A percentile compares a stretch with the other conserved stretches of the same genome.
Evolutionary conservation across 2,888 invertebrate species (phyloP).

Genomic region (Chymomyza fuscimana): DNA sequence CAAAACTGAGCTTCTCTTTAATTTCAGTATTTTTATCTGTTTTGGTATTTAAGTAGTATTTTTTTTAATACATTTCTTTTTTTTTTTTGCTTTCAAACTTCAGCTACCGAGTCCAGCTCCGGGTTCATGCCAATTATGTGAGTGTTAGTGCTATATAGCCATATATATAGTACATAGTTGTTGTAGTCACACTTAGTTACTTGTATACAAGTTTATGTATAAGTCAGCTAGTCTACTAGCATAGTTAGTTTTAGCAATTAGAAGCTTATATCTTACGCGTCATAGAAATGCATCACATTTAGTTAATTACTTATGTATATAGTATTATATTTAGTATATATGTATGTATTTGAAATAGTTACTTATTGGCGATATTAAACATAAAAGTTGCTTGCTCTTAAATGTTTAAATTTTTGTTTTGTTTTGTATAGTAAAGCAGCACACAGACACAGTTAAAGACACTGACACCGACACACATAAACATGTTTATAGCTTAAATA

Average conservation of each 20-base stretch:
- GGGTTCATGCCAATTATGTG: not conserved
- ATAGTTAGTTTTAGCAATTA: constrained; percentile 3
- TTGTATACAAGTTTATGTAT: not conserved
- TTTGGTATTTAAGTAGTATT: not conserved
- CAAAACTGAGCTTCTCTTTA: not conserved
- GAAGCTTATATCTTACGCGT: not conserved
- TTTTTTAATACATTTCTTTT: not conserved
- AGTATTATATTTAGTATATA: not conserved
- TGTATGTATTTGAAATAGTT: constrained; percentile 12
- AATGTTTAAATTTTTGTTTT: not conserved
- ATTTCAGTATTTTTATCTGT: constrained; percentile 4
- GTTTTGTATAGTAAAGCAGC: constrained; percentile 15
- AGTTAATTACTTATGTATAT: constrained; percentile 24
- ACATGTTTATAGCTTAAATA: constrained; percentile 4
- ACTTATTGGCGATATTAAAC: constrained; percentile 6
- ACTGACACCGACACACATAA: not conserved
- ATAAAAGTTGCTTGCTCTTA: constrained; percentile 12
- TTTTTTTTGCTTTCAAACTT: not conserved
- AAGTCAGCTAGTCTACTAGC: not conserved
- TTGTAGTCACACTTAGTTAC: not conserved
- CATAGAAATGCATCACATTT: constrained; percentile 65
- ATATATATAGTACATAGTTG: constrained; percentile 23
- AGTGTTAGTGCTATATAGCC: constrained; percentile 32
- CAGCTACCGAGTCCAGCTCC: constrained; percentile 30
- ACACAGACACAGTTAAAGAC: constrained; percentile 4